Percentiles rank a stretch among this genome's conserved stretches.
phyloP scores from a whole-genome alignment of 1,140 invertebrate genomes.

The Anagrus nilaparvatae region DNA sequence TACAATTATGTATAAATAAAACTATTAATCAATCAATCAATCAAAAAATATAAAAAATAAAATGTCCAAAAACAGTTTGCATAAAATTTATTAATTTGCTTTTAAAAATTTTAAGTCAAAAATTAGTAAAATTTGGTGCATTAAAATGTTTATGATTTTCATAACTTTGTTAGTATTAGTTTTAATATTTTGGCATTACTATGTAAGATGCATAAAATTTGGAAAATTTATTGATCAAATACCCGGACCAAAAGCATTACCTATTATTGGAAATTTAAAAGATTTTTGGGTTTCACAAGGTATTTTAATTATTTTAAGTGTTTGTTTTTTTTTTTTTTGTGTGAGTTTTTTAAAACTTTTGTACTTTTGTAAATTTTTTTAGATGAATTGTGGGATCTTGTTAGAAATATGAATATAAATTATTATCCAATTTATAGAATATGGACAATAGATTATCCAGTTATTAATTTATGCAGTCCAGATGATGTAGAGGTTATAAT shows the following conservation, averaged over 20 bases:
- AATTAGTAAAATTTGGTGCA: no score
- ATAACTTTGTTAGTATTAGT: no score
- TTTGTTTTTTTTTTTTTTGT: neutral
- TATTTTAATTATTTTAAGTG: neutral
- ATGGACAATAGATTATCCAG: slow-evolving; percentile 2
- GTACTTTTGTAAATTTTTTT: neutral
- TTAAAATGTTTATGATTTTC: no score
- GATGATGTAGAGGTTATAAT: slow-evolving; percentile 26
- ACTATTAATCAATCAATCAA: no score
- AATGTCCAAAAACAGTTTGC: no score
- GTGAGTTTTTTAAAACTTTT: neutral
- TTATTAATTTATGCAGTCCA: slow-evolving; percentile 20
- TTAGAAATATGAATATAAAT: slow-evolving; percentile 8
- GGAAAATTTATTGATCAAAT: slow-evolving; percentile 17
- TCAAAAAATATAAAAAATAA: no score
- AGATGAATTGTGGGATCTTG: slow-evolving; percentile 17
- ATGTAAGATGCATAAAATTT: no score
- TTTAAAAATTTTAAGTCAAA: no score
- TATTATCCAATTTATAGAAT: slow-evolving; percentile 24
- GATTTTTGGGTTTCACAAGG: neutral
- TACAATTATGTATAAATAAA: no score
- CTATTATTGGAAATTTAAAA: slow-evolving; percentile 20
- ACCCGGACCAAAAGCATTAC: slow-evolving; percentile 18
- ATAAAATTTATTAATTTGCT: no score
- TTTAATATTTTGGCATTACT: no score